Evolutionary conservation across 2,113 vertebrate genomes (phyloP), one percentile per base, ranked within the genome.

Genomic region (Acinonyx jubatus): DNA sequence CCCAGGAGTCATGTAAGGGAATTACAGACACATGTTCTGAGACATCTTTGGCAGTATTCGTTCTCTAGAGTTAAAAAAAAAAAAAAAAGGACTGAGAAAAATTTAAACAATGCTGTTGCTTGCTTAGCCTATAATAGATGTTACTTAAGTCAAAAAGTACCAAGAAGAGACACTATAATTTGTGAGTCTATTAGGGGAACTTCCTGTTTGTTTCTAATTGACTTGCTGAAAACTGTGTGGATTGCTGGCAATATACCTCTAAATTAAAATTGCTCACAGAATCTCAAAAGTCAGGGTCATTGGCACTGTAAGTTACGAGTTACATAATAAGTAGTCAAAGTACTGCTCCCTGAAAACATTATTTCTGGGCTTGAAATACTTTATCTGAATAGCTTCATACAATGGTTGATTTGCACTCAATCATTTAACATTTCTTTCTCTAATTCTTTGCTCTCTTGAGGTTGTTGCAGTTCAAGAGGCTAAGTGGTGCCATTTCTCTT

Each of bases 11-110:
- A 96, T 92, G 76, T 95, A 92, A 90, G 91, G 74, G 87, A 98
- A 97, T 90, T 97, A 65, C 25, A 97, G 81, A 91, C 63, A 95
- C 88, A 80, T 97, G 95, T 94, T 97, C 88, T 95, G 92, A 97
- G 76, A 97, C 94, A 83, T 97, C 21, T 73, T 96, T 93, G 71
- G 63, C 73, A 95, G 71, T 71, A 76, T 96, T 96, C 71, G 21
- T 68, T 96, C 63, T 94, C 65, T 91, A 79, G 88, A 96, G 89
- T 96, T 94, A 87, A 92, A 38, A 66, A 36, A 55, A 79, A 81
- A 95, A 78, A n/a, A 86, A 83, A 88, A 89, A 29, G 11, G 6
- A 11, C 84, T 87, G 79, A 94, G 57, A 90, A 95, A 96, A 96
- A 74, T 92, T 93, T 84, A 84, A 96, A 79, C 38, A 95, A 48